A percentile compares a stretch with the other conserved stretches of the same genome.
These are phyloP conservation scores for Apotomis betuletana DNA, from an alignment of 2,888 invertebrate genomes.

Conservation along the genomic window DNA sequence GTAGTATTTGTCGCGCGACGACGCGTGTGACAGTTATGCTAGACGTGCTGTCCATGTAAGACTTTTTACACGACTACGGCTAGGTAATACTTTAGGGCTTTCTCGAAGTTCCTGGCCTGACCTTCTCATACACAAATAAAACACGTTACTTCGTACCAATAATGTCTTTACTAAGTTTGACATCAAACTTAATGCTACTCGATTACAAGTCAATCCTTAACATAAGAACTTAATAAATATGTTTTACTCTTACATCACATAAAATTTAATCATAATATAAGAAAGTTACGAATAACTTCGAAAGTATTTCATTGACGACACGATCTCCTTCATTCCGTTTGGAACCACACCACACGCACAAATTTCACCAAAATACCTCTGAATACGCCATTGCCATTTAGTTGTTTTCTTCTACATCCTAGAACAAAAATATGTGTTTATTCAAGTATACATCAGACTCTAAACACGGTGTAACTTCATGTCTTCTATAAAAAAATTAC, in stretches of 20 bases:
- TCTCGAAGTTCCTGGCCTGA: no score
- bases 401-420: slow-evolving; percentile 70
- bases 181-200: slow-evolving; percentile 12
- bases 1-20: no score
- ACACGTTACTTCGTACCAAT: neutral
- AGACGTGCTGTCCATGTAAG: no score
- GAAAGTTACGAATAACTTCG: slow-evolving; percentile 7
- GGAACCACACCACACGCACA: neutral
- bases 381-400: slow-evolving; percentile 44
- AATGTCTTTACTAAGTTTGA: slow-evolving; percentile 14
- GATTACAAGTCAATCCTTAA: slow-evolving; percentile 21
- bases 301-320: slow-evolving; percentile 2
- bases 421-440: slow-evolving; percentile 47
- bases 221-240: slow-evolving; percentile 36
- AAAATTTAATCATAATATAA: slow-evolving; percentile 8
- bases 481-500: no score
- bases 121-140: neutral
- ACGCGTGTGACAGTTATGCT: no score
- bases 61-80: no score
- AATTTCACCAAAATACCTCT: neutral
- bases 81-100: no score
- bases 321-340: neutral
- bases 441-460: no score
- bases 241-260: slow-evolving; percentile 30
- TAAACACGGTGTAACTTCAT: no score